Base-by-base conservation (phyloP, 2,797 vertebrate species). In the Hippoglossus hippoglossus region DNA sequence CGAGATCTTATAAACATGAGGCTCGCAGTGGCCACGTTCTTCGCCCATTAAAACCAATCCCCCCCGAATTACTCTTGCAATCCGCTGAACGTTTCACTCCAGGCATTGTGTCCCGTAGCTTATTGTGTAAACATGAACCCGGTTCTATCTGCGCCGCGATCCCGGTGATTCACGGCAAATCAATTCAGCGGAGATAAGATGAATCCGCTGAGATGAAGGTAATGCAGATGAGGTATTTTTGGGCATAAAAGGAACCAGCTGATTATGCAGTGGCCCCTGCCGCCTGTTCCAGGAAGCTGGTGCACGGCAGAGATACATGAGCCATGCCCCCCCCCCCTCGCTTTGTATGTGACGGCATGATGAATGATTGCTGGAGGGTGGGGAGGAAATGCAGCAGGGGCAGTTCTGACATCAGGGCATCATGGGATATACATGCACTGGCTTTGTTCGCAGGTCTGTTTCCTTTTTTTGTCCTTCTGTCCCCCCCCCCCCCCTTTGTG, bases 201-300 rank as follows among this genome's bases (percentile, higher is more conserved):
- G 67, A 84, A 84, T 87, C 79, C 68, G 80, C 73, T 59, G 73
- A 7, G 41, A 69, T 82, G 64, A 81, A 86, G 71, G 78, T 86
- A 75, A 91, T 89, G 88, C 85, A 91, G 84, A 91, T 87, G 66
- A 89, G 80, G 77, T 84, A 86, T 91, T 88, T 85, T 69, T 41
- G 39, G 46, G 72, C 72, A 87, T 73, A 79, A 87, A 83, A 76
- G 18, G 63, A 82, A 81, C 24, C 71, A 44, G 81, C 74, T 89
- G 79, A 88, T 91, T 87, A 88, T 87, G 77, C 87, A 80, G 70
- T 44, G 78, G 76, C 56, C 79, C 55, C 24, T 10, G 22, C 46
- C 46, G 60, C 69, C 75, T 69, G 61, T 81, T 90, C 74, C 81
- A 80, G 71, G 74, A 87, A 81, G 78, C 61, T 19, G 51, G 76